These are phyloP conservation scores for Pseudomyrmex concolor DNA, from an alignment of 1,140 invertebrate species.

Conservation along the genomic window DNA sequence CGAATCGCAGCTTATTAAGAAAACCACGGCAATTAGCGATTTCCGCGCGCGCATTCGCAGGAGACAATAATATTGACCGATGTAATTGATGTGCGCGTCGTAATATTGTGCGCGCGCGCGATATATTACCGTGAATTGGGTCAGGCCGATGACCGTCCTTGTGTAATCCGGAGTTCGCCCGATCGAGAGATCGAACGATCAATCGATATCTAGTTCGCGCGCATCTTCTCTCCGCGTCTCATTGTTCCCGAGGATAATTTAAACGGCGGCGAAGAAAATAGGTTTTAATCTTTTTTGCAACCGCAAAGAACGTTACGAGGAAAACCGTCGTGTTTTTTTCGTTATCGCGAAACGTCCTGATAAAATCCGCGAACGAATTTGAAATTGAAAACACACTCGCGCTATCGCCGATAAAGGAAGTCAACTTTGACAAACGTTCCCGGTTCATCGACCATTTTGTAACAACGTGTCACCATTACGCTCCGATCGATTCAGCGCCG, in stretches of 20 bases:
- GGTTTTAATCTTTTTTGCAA: too few relatives aligned
- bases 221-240: neutral
- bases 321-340: too few relatives aligned
- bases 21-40: slow-evolving; percentile 20
- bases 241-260: neutral
- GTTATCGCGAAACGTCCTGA: too few relatives aligned
- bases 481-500: neutral
- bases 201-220: slow-evolving; percentile 50
- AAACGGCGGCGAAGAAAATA: too few relatives aligned
- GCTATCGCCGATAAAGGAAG: slow-evolving; percentile 7
- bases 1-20: neutral
- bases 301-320: too few relatives aligned
- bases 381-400: neutral
- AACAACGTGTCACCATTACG: neutral
- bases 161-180: slow-evolving; percentile 58
- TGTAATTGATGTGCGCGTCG: slow-evolving; percentile 64
- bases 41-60: neutral
- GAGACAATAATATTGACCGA: slow-evolving; percentile 53
- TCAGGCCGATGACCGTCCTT: slow-evolving; percentile 75
- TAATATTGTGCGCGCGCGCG: slow-evolving; percentile 19
- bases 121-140: slow-evolving; percentile 68
- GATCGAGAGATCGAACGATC: slow-evolving; percentile 56
- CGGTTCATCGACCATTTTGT: slow-evolving; percentile 30
- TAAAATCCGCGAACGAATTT: too few relatives aligned
- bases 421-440: neutral